Percentiles rank a stretch among this genome's conserved stretches.
These are phyloP conservation scores for Emydocephalus ijimae DNA, from an alignment of 2,113 vertebrate species.

Conservation along the genomic window DNA sequence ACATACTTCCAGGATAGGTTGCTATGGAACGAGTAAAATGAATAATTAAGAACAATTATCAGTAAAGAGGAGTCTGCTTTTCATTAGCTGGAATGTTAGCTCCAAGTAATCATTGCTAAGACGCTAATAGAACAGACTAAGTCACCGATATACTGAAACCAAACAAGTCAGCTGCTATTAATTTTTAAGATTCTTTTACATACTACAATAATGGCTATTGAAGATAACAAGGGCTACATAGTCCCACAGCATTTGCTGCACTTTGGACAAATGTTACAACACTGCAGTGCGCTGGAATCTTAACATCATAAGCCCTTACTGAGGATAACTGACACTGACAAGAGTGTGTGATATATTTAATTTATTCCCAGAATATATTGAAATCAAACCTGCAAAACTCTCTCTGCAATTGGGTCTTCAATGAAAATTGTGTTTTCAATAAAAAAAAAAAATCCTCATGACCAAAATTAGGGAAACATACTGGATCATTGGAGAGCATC, in stretches of 20 bases:
- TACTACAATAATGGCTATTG: constrained; percentile 11
- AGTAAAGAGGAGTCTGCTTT: background rate
- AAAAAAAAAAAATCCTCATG: background rate
- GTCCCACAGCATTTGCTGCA: constrained; percentile 34
- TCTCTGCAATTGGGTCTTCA: background rate
- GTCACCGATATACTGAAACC: background rate
- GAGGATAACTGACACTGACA: background rate
- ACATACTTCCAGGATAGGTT: background rate
- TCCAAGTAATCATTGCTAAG: background rate
- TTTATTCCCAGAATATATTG: background rate
- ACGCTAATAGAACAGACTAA: background rate
- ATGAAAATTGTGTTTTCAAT: background rate
- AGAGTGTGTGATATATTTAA: constrained; percentile 12
- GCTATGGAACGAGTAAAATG: background rate
- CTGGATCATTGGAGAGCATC: no score
- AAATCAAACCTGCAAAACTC: constrained; percentile 2
- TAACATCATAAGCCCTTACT: background rate
- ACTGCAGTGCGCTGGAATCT: background rate
- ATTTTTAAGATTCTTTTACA: background rate
- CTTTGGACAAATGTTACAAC: constrained; percentile 23
- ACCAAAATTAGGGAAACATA: background rate
- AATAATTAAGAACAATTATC: background rate
- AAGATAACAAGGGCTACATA: background rate
- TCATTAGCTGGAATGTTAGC: background rate
- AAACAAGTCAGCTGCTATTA: constrained; percentile 44